Evolutionary conservation across 2,797 vertebrate species (phyloP).

Genomic region (Pogonophryne albipinna): DNA sequence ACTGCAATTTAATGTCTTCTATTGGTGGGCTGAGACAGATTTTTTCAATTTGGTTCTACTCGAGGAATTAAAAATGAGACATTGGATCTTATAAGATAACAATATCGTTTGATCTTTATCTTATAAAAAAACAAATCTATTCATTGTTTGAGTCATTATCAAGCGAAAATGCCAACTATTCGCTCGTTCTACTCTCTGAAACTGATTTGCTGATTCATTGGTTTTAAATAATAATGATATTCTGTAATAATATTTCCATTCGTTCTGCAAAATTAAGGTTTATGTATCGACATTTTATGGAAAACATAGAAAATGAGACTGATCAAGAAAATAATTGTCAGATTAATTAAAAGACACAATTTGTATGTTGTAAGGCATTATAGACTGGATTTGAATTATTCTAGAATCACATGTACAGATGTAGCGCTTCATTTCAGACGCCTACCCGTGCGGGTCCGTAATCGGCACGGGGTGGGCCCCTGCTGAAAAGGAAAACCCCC

Average conservation of each 20-base stretch:
- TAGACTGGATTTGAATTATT: too few species aligned
- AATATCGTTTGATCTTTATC: too few species aligned
- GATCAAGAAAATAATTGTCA: not conserved
- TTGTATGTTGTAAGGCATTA: too few species aligned
- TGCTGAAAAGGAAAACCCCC: too few species aligned
- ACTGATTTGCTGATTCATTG: not conserved
- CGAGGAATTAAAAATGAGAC: slow-evolving; percentile 1
- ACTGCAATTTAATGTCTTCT: too few species aligned
- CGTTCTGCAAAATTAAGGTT: not conserved
- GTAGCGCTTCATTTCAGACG: too few species aligned
- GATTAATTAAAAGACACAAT: not conserved
- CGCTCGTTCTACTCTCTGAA: not conserved
- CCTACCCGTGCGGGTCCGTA: too few species aligned
- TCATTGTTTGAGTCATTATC: not conserved
- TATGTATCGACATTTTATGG: not conserved
- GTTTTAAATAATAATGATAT: not conserved
- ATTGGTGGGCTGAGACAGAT: not conserved
- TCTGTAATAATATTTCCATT: not conserved
- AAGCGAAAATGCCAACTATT: not conserved
- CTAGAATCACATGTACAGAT: too few species aligned
- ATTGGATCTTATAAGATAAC: not conserved
- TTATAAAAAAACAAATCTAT: not conserved
- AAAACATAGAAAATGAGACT: not conserved
- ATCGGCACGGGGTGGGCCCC: too few species aligned
- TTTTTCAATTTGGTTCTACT: not conserved